Evolutionary conservation across 2,797 vertebrate species (phyloP).

Genomic region (Fundulus diaphanus): DNA sequence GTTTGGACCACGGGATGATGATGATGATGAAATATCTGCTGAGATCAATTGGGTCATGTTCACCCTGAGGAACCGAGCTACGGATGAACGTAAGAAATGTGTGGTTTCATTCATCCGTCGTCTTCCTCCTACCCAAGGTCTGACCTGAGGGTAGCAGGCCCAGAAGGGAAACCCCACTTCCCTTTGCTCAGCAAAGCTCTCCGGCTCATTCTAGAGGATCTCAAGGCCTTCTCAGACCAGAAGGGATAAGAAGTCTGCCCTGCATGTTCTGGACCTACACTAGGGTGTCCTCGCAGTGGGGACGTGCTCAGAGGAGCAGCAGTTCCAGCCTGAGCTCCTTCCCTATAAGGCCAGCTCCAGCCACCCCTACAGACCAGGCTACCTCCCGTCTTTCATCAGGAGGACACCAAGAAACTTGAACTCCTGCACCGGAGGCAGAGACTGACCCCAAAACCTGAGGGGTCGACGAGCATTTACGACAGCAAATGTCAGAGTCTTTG

Average conservation of each 20-base stretch:
- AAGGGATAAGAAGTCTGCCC: background rate
- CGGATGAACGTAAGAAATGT: background rate
- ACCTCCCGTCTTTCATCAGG: background rate
- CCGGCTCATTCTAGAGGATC: background rate
- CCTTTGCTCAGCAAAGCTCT: background rate
- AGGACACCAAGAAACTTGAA: background rate
- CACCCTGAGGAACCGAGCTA: background rate
- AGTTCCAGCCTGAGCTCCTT: background rate
- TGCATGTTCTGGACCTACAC: background rate
- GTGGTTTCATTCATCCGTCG: background rate
- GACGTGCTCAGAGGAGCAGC: background rate
- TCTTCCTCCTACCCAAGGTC: background rate
- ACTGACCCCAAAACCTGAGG: background rate
- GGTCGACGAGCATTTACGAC: background rate
- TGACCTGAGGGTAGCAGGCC: background rate
- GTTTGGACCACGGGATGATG: slow-evolving; percentile 12
- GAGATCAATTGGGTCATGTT: slow-evolving; percentile 3
- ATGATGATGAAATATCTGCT: slow-evolving; percentile 3
- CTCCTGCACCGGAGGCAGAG: background rate
- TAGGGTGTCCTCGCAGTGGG: background rate
- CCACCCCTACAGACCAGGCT: background rate
- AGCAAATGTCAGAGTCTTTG: background rate
- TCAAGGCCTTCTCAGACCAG: background rate
- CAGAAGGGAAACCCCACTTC: background rate
- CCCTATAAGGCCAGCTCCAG: background rate